phyloP scores from a whole-genome alignment of 2,888 invertebrate species.

The Brachyptera risi region DNA sequence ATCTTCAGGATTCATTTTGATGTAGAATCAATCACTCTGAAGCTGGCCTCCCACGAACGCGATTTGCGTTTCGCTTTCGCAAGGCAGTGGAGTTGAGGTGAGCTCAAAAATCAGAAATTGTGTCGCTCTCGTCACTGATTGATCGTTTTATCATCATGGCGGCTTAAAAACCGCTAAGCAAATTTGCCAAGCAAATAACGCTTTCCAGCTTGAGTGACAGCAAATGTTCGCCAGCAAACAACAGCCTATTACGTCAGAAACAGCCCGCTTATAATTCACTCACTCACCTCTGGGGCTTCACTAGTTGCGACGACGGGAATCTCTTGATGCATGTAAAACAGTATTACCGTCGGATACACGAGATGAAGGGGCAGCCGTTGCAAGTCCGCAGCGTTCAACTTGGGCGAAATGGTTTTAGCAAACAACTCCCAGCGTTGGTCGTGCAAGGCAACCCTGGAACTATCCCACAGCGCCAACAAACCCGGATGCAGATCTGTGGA shows the following conservation, averaged over 20 bases:
- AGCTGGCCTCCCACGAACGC: too few species aligned
- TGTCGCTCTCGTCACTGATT: too few species aligned
- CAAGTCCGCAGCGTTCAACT: background rate
- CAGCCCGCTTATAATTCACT: background rate
- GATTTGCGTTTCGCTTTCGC: too few species aligned
- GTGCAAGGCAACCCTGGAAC: background rate
- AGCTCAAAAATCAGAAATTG: too few species aligned
- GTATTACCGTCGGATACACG: background rate
- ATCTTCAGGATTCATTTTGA: too few species aligned
- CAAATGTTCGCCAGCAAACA: too few species aligned
- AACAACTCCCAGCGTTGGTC: constrained; percentile 11
- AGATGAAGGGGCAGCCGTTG: background rate
- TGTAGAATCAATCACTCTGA: too few species aligned
- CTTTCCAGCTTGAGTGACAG: too few species aligned
- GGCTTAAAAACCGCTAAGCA: too few species aligned
- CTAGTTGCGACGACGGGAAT: background rate
- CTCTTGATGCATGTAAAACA: background rate
- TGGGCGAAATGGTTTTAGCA: background rate
- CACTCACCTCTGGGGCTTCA: background rate
- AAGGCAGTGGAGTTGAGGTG: too few species aligned
- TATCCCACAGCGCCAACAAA: constrained; percentile 1
- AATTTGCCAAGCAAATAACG: too few species aligned
- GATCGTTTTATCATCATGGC: too few species aligned
- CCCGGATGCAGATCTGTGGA: constrained; percentile 14
- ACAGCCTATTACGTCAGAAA: background rate